Evolutionary conservation across 1,140 invertebrate genomes (phyloP).

Genomic region (Mylabris phalerata): DNA sequence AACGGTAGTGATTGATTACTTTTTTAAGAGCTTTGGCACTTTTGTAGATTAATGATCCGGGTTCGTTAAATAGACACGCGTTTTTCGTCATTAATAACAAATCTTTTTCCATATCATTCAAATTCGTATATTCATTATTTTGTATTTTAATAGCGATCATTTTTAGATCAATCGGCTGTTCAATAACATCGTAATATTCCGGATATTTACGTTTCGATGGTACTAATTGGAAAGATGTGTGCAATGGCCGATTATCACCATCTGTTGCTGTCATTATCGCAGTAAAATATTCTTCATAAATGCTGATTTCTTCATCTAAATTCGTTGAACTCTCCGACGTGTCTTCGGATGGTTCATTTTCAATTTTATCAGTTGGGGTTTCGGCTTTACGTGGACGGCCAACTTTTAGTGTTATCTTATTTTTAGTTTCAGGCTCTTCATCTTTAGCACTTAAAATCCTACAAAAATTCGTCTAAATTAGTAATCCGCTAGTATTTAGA

Average conservation of each 20-base stretch:
- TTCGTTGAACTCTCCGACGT: slow-evolving; percentile 61
- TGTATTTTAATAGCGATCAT: slow-evolving; percentile 90
- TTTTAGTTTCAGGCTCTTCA: slow-evolving; percentile 46
- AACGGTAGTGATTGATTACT: slow-evolving; percentile 39
- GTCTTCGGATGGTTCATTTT: slow-evolving; percentile 51
- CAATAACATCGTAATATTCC: slow-evolving; percentile 94
- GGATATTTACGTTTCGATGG: slow-evolving; percentile 90
- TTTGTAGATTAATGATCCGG: slow-evolving; percentile 93
- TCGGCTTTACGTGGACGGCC: slow-evolving; percentile 41
- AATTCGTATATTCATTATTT: slow-evolving; percentile 63
- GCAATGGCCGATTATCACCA: slow-evolving; percentile 68
- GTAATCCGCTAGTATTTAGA: neutral
- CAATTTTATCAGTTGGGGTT: slow-evolving; percentile 36
- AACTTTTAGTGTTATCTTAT: slow-evolving; percentile 52
- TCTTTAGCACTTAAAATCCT: slow-evolving; percentile 45
- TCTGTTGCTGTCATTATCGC: slow-evolving; percentile 74
- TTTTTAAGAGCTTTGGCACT: slow-evolving; percentile 87
- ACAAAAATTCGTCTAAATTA: neutral
- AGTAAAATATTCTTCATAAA: slow-evolving; percentile 73
- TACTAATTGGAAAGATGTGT: slow-evolving; percentile 80
- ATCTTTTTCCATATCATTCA: slow-evolving; percentile 86
- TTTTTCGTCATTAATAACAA: slow-evolving; percentile 88
- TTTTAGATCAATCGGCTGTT: slow-evolving; percentile 91
- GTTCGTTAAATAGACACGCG: slow-evolving; percentile 94
- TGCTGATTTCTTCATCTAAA: slow-evolving; percentile 61